A percentile compares a stretch with the other conserved stretches of the same genome.
Conservation (phyloP, 2,888 invertebrate species). For the Lacanobia oleracea region DNA sequence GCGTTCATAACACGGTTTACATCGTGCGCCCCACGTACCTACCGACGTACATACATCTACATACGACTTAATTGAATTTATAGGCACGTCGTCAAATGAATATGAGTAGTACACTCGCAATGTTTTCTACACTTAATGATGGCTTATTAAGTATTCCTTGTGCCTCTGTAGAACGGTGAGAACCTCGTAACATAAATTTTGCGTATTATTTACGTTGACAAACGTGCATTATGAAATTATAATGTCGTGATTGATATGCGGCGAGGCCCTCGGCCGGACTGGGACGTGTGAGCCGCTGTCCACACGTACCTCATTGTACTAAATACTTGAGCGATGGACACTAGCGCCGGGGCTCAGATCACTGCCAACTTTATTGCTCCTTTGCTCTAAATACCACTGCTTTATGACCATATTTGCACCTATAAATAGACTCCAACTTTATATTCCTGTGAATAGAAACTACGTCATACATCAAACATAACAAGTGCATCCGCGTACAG, state of each 20-base stretch:
- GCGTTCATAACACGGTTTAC: conserved; percentile 80
- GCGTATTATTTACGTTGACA: conserved; percentile 90
- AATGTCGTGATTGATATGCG: conserved; percentile 87
- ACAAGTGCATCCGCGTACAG: conserved; percentile 52
- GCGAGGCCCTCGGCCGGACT: conserved; percentile 71
- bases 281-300: conserved; percentile 79
- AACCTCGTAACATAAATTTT: conserved; percentile 90
- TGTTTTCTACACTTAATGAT: conserved; percentile 76
- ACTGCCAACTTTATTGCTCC: conserved; percentile 54
- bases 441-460: conserved; percentile 45
- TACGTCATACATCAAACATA: conserved; percentile 55
- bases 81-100: conserved; percentile 88
- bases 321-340: conserved; percentile 66
- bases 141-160: conserved; percentile 85
- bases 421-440: conserved; percentile 35
- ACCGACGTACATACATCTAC: conserved; percentile 63
- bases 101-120: conserved; percentile 83
- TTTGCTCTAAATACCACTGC: conserved; percentile 55
- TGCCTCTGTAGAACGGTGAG: conserved; percentile 86
- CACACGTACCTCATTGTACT: conserved; percentile 69
- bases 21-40: conserved; percentile 71
- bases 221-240: conserved; percentile 90
- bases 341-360: conserved; percentile 58
- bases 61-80: conserved; percentile 88
- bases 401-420: conserved; percentile 54